Conservation (phyloP, 1,140 invertebrate species). For the Pararge aegeria region DNA sequence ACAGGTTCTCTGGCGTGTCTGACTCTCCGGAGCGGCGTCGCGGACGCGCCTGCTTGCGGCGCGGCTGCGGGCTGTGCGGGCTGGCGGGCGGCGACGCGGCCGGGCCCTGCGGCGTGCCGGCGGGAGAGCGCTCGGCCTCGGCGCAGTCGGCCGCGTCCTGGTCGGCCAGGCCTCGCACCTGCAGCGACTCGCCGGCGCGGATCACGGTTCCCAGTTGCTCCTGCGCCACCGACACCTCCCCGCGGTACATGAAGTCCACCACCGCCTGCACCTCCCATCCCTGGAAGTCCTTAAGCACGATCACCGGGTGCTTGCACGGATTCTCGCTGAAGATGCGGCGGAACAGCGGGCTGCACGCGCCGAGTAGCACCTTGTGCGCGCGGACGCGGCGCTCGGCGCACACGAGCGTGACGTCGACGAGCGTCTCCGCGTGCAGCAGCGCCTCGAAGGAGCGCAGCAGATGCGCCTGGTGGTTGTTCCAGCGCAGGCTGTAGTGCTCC, state of each 20-base stretch:
- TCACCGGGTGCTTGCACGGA: slow-evolving; percentile 95
- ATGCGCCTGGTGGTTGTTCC: slow-evolving; percentile 95
- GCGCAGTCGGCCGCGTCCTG: slow-evolving; percentile 79
- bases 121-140: slow-evolving; percentile 61
- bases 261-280: slow-evolving; percentile 93
- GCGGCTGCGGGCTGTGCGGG: slow-evolving; percentile 86
- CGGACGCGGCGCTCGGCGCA: slow-evolving; percentile 90
- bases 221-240: slow-evolving; percentile 92
- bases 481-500: slow-evolving; percentile 93
- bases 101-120: slow-evolving; percentile 76
- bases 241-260: slow-evolving; percentile 95
- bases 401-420: slow-evolving; percentile 94
- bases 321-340: slow-evolving; percentile 93
- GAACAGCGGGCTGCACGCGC: slow-evolving; percentile 95
- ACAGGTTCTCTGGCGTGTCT: slow-evolving; percentile 74
- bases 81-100: slow-evolving; percentile 70
- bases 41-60: slow-evolving; percentile 90
- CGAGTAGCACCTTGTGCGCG: slow-evolving; percentile 94
- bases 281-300: slow-evolving; percentile 93
- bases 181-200: slow-evolving; percentile 91
- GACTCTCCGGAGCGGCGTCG: slow-evolving; percentile 88
- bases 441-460: slow-evolving; percentile 92
- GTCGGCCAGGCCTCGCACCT: slow-evolving; percentile 88
- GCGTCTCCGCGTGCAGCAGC: slow-evolving; percentile 89
- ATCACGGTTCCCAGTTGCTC: slow-evolving; percentile 90